Base-by-base conservation (phyloP, 2,113 vertebrate species). In the Leptocoma aspasia region DNA sequence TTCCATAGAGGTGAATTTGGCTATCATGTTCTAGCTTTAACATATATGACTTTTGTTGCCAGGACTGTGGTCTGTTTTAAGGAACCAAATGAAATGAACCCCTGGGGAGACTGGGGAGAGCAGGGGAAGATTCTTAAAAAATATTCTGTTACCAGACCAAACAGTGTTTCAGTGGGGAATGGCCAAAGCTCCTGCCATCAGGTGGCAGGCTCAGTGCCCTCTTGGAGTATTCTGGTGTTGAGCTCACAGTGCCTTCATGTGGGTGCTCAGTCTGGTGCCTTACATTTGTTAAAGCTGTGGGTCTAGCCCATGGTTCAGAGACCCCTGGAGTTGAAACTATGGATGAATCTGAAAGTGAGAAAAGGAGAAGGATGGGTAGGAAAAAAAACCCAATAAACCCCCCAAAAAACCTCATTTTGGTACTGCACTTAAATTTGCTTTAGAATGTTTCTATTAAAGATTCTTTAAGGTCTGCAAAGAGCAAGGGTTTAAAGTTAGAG, bases 341-440 rank as follows among this genome's bases (percentile, higher is more conserved):
- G 14, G 23, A 19, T 65, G 41, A 31, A 78, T 56, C 47, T 57
- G 42, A 61, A 65, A 33, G 56, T 47, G 23, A 56, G 54, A 65
- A 82, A 93, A 73, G 5, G 19, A 85, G 39, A 70, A 35, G 30
- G 44, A 63, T 21, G 21, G 7, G 11, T 82, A 28, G 19, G 12
- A 27, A 27, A 39, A 42, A 49, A 60, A 2, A 0, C 2, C 7
- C 13, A 24, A 4, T 21, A 37, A 56, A 4, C 6, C 10, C 37
- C 6, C 11, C 4, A 5, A 7, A 42, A 13, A 9, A 1, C 4
- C 15, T 33, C 3, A 13, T 83, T 68, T 63, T 90, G 26, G 16
- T 87, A 16, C 28, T 61, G 13, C 33, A 47, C 13, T 56, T 75
- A 47, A 28, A 39, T 69, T 64, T 89, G 13, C 15, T 52, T 82